Evolutionary conservation across 2,888 invertebrate genomes (phyloP).

Genomic region (Apocheima hispidaria): DNA sequence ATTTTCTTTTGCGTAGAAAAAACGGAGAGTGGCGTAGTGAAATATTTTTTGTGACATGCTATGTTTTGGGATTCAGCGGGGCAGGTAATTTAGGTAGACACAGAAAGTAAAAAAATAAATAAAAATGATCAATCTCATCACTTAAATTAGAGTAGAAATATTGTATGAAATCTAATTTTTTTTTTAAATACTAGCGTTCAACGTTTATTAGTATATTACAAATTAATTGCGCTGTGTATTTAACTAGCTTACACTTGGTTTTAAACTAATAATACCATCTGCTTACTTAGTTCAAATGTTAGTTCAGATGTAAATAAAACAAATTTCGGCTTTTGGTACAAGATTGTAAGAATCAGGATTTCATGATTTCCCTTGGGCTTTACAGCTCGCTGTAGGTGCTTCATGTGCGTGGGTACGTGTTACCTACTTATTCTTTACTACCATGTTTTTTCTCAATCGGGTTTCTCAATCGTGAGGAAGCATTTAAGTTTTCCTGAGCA

Average conservation of each 20-base stretch:
- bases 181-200: too few relatives aligned
- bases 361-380: conserved; percentile 69
- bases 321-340: conserved; percentile 35
- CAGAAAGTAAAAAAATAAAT: too few relatives aligned
- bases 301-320: conserved; percentile 32
- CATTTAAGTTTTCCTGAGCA: conserved; percentile 4
- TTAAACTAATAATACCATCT: neutral
- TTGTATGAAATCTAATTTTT: too few relatives aligned
- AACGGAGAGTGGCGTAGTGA: conserved; percentile 7
- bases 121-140: too few relatives aligned
- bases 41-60: conserved; percentile 11
- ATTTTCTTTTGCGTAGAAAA: conserved; percentile 17
- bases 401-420: conserved; percentile 50
- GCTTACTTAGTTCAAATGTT: too few relatives aligned
- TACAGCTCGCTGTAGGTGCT: conserved; percentile 54
- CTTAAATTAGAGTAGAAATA: too few relatives aligned
- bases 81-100: neutral
- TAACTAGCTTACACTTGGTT: neutral
- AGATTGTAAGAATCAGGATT: conserved; percentile 56
- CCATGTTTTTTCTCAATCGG: conserved; percentile 37
- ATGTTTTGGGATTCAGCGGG: neutral
- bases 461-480: conserved; percentile 33
- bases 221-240: too few relatives aligned
- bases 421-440: conserved; percentile 47
- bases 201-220: too few relatives aligned